phyloP scores from a whole-genome alignment of 2,797 vertebrate genomes.

The Rhinogobio ventralis region DNA sequence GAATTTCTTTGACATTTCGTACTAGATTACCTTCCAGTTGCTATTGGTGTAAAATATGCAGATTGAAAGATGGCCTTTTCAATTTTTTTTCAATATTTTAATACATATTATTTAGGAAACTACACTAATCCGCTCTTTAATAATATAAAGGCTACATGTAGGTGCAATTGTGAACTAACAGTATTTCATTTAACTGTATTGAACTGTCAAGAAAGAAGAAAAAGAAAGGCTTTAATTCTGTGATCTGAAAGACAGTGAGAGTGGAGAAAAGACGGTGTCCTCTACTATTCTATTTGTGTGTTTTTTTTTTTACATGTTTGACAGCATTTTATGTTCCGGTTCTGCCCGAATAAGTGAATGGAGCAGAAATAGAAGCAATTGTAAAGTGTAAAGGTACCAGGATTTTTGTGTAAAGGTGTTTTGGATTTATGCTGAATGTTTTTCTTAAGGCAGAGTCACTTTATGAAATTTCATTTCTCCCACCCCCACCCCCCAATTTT shows the following conservation, averaged over 20 bases:
- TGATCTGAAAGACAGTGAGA: neutral
- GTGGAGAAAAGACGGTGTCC: neutral
- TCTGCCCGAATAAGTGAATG: neutral
- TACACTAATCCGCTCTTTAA: constrained; percentile 9
- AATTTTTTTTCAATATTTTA: neutral
- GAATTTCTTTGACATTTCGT: constrained; percentile 18
- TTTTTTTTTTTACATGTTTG: neutral
- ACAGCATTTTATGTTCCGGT: neutral
- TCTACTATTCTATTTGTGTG: neutral
- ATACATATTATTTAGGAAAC: neutral
- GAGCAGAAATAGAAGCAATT: neutral
- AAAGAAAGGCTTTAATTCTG: constrained; percentile 9
- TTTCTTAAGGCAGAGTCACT: constrained; percentile 21
- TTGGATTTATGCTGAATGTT: constrained; percentile 23
- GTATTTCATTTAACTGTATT: neutral
- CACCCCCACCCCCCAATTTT: neutral
- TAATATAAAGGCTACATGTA: constrained; percentile 13
- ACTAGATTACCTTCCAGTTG: constrained; percentile 9
- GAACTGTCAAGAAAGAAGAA: neutral
- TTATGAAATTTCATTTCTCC: neutral
- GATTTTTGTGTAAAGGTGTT: neutral
- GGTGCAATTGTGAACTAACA: constrained; percentile 15
- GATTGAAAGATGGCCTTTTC: neutral
- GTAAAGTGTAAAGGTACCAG: constrained; percentile 11
- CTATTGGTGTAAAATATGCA: constrained; percentile 13